Conservation (phyloP, 2,113 vertebrate genomes). For the Tachuris rubrigastra region DNA sequence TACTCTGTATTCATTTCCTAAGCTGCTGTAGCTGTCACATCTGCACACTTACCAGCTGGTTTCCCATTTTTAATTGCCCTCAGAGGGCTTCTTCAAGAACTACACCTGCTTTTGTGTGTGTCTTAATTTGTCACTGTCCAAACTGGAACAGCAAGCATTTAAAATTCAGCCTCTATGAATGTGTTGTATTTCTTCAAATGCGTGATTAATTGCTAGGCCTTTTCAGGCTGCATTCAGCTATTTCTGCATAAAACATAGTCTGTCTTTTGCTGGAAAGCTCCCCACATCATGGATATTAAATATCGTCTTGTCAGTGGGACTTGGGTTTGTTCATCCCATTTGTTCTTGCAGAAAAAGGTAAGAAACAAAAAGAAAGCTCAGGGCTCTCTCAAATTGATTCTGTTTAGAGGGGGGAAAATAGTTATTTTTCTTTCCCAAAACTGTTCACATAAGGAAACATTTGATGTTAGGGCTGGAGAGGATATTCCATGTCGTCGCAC, state of each 20-base stretch:
- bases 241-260: neutral
- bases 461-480: neutral
- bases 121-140: conserved; percentile 48
- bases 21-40: neutral
- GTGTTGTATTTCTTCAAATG: neutral
- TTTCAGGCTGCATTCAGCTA: neutral
- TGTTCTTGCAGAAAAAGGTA: neutral
- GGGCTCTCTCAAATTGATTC: neutral
- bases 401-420: neutral
- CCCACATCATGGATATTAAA: neutral
- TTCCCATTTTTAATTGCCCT: conserved; percentile 27
- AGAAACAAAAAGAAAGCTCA: neutral
- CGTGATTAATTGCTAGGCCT: neutral
- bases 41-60: neutral
- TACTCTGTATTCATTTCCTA: neutral
- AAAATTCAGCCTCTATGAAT: neutral
- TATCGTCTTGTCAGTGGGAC: neutral
- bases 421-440: neutral
- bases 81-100: neutral
- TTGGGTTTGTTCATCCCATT: neutral
- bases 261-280: neutral
- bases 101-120: neutral
- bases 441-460: neutral
- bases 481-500: neutral
- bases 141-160: neutral